Conservation (phyloP, 2,888 invertebrate species). For the Acleris laterana region DNA sequence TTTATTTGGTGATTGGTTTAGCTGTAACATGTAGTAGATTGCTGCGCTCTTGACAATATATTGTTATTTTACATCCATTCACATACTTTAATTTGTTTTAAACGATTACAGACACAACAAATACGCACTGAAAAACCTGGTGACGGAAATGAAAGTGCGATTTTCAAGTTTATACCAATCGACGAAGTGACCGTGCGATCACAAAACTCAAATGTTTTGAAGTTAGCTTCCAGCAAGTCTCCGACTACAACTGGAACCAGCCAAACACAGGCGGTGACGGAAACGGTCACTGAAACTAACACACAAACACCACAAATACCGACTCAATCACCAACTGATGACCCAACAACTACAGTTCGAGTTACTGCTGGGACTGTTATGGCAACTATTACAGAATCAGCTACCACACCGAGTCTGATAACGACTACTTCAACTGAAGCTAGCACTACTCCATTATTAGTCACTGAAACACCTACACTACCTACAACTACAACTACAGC, state of each 20-base stretch:
- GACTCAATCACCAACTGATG: constrained; percentile 51
- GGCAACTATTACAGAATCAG: constrained; percentile 42
- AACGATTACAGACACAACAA: constrained; percentile 80
- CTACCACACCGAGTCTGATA: constrained; percentile 37
- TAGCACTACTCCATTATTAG: constrained; percentile 35
- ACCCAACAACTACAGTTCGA: constrained; percentile 51
- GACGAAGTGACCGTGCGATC: constrained; percentile 70
- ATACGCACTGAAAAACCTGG: constrained; percentile 79
- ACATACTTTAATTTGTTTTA: constrained; percentile 38
- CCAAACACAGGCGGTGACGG: constrained; percentile 54
- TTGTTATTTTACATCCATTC: constrained; percentile 5
- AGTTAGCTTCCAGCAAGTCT: constrained; percentile 68
- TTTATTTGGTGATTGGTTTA: constrained; percentile 28
- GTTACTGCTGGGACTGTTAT: constrained; percentile 45
- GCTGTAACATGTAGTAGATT: constrained; percentile 21
- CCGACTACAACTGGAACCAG: constrained; percentile 54
- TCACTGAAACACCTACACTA: constrained; percentile 51
- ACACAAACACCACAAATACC: constrained; percentile 63
- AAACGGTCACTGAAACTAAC: constrained; percentile 64
- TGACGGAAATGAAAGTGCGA: constrained; percentile 66
- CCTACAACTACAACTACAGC: constrained; percentile 47
- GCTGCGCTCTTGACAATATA: constrained; percentile 26
- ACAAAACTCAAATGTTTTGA: constrained; percentile 74
- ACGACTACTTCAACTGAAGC: constrained; percentile 43
- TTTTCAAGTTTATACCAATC: constrained; percentile 80